Evolutionary conservation across 2,888 invertebrate genomes (phyloP), one percentile per base, ranked within the genome.

Genomic region (Macrosoma leucophasiata): DNA sequence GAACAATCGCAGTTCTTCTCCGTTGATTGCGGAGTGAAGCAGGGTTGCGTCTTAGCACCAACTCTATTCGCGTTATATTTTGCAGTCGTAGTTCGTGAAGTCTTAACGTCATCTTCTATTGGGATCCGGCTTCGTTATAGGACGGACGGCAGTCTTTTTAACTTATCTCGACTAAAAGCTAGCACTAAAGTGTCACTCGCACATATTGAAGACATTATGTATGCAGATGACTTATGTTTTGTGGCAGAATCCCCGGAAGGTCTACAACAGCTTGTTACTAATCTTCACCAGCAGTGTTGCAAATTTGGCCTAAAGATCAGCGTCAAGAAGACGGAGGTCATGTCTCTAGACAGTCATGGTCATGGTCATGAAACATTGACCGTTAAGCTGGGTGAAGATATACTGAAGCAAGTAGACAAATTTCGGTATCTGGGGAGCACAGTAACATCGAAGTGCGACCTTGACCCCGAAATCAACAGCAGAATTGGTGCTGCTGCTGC

Each of bases 401-500:
- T 13, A 5, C 33, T 44, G 8, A 39, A 38, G 19, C 43, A 43
- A 25, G 41, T 46, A 1, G 23, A 39, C 5, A 42, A 36, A 10
- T 47, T 44, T 21, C 24, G 27, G 4, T 44, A 42, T 9, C 17
- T 45, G 32, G 37, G 33, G 21, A 39, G 33, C 36, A 38, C 31
- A 1, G 2, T 42, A 25, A 25, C 42, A 24, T 30, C 29, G 0
- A 39, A 32, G 22, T 43, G 9, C 8, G 35, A 43, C 26, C 32
- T 44, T 20, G 39, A 41, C 24, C 28, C 24, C 2, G 43, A 47
- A 10, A 27, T 46, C n/a, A 44, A 40, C 27, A 39, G 33, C 31
- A 39, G 46, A 24, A 38, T 46, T 1, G 35, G 39, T 10, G 48
- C 42, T 18, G 46, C 36, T 8, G 35, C 46, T 22, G 39, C 39